A percentile compares a stretch with the other conserved stretches of the same genome.
Evolutionary conservation across 2,888 invertebrate species (phyloP).

Genomic region (Euplagia quadripunctaria): DNA sequence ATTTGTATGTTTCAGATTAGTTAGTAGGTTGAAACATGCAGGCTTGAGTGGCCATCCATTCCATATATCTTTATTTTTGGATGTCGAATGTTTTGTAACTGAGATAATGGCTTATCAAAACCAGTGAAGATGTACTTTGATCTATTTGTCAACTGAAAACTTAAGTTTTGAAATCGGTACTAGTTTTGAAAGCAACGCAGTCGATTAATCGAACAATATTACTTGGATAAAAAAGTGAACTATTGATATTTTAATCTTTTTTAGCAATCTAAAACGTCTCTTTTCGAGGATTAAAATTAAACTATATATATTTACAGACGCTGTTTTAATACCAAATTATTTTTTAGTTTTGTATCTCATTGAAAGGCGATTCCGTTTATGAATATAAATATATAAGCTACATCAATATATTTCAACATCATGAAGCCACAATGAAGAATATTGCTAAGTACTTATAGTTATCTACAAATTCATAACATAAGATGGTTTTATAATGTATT

Average conservation of each 20-base stretch:
- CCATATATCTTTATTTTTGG: constrained; percentile 40
- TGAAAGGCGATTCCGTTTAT: background rate
- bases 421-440: constrained; percentile 1
- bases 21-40: constrained; percentile 31
- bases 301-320: background rate
- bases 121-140: constrained; percentile 9
- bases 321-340: constrained; percentile 1
- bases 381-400: background rate
- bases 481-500: background rate
- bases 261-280: background rate
- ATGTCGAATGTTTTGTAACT: constrained; percentile 14
- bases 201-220: constrained; percentile 7
- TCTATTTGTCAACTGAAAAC: constrained; percentile 8
- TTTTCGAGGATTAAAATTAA: background rate
- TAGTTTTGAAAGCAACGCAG: constrained; percentile 5
- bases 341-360: background rate
- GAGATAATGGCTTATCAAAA: constrained; percentile 4
- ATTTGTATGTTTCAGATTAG: constrained; percentile 39
- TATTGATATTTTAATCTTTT: constrained; percentile 1
- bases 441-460: constrained; percentile 8
- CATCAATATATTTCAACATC: background rate
- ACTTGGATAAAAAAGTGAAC: background rate
- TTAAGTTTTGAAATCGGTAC: background rate
- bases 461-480: background rate
- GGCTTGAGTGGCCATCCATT: constrained; percentile 41